Conservation (phyloP, 1,140 invertebrate species). For the Psilanteris sp. region DNA sequence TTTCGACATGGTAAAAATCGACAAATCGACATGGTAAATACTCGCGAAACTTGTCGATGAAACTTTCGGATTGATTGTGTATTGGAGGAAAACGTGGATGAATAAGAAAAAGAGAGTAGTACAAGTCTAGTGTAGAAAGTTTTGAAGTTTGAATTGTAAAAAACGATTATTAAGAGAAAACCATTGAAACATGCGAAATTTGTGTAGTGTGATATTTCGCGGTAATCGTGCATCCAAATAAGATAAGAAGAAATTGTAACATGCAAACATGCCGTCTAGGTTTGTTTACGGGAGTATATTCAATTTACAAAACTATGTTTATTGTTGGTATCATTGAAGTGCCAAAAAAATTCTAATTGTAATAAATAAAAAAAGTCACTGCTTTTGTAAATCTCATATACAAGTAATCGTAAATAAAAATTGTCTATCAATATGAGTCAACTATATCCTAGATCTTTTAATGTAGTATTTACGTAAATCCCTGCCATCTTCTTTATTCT, state of each 20-base stretch:
- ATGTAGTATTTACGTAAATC: too few species aligned
- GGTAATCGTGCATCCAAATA: conserved; percentile 25
- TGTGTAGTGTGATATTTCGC: conserved; percentile 21
- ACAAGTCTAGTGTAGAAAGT: conserved; percentile 60
- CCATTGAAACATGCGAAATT: conserved; percentile 51
- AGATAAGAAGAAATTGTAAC: conserved; percentile 31
- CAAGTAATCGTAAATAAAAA: too few species aligned
- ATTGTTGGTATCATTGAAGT: too few species aligned
- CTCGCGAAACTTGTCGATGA: conserved; percentile 48
- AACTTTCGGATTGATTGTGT: conserved; percentile 46
- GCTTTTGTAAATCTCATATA: too few species aligned
- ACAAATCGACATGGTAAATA: conserved; percentile 45
- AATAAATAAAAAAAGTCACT: too few species aligned
- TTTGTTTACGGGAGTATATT: too few species aligned
- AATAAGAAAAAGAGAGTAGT: conserved; percentile 58
- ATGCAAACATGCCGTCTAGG: conserved; percentile 50
- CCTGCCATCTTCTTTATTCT: too few species aligned
- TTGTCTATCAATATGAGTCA: too few species aligned
- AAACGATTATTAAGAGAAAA: conserved; percentile 51
- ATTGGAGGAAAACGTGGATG: conserved; percentile 30
- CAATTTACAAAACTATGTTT: too few species aligned
- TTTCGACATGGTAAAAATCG: too few species aligned
- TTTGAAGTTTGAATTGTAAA: conserved; percentile 47
- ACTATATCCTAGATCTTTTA: too few species aligned
- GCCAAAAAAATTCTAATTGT: too few species aligned